Base-by-base conservation (phyloP, 2,797 vertebrate species). In the Mallotus villosus region DNA sequence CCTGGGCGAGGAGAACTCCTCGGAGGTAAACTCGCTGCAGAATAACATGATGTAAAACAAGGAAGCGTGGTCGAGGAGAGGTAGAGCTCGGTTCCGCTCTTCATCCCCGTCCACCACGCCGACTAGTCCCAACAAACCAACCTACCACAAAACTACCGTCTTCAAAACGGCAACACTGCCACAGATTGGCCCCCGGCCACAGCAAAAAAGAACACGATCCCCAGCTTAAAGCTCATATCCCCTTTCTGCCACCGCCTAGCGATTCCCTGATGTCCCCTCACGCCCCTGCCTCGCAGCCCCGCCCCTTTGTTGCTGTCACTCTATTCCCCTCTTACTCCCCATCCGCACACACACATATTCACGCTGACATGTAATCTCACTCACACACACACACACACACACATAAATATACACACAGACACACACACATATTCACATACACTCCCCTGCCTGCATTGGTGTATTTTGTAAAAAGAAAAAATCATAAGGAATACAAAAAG, bases 11-110 rank as follows among this genome's bases (percentile, higher is more conserved):
- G 97, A 94, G 9, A 93, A 92, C 83, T 87, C 93, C 58, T 86
- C 92, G 29, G 97, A 97, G 81, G 94, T 95, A 85, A 97, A 97
- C 91, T 97, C 96, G 76, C 93, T 97, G 84, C 97, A 98, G 93
- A 99, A 98, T 93, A 97, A 97, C 94, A 92, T 97, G 93, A 96
- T 97, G 88, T 98, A 92, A 91, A 88, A 82, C 71, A 4, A 67
- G 51, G 34, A 59, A 5, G 16, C 25, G 61, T 61, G 12, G 58
- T 84, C 86, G 79, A 78, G 34, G 68, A 84, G 81, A 85, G 67
- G 57, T 78, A 34, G 37, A 51, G 29, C 37, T 37, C 19, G 63
- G 62, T 58, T 69, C 37, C 76, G 63, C 73, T 80, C 58, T 62
- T 70, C 49, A 49, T 63, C 37, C 37, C 32, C 21, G 49, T 25